These are phyloP conservation scores for Entomobrya proxima DNA, from an alignment of 2,888 invertebrate species.

Conservation along the genomic window DNA sequence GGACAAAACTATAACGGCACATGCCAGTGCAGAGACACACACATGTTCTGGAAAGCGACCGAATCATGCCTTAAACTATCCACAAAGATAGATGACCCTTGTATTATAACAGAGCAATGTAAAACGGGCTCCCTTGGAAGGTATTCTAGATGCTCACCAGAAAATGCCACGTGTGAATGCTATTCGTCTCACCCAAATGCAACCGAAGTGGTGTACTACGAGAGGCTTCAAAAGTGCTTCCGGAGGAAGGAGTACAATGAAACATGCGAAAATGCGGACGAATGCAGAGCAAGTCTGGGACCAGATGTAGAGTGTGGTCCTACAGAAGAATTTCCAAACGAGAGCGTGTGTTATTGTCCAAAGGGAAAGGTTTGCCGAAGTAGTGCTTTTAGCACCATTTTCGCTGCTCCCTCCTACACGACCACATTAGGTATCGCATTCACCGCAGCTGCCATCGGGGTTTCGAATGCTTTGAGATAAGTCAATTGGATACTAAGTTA, in stretches of 20 bases:
- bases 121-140: slow-evolving; percentile 19
- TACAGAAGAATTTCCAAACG: not conserved
- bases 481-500: too few species aligned
- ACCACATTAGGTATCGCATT: not conserved
- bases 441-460: not conserved
- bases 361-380: slow-evolving; percentile 57
- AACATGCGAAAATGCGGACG: slow-evolving; percentile 47
- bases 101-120: slow-evolving; percentile 56
- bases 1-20: slow-evolving; percentile 10
- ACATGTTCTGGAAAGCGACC: slow-evolving; percentile 22
- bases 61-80: slow-evolving; percentile 42
- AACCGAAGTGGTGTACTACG: slow-evolving; percentile 34
- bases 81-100: slow-evolving; percentile 18
- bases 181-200: not conserved
- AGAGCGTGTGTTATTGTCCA: slow-evolving; percentile 67
- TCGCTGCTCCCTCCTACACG: not conserved
- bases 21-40: slow-evolving; percentile 48
- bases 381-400: slow-evolving; percentile 33
- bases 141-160: slow-evolving; percentile 35
- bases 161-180: slow-evolving; percentile 49
- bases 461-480: not conserved
- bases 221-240: slow-evolving; percentile 43
- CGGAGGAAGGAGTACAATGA: slow-evolving; percentile 52
- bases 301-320: slow-evolving; percentile 52
- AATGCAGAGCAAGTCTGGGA: slow-evolving; percentile 61